Percentiles rank a stretch among this genome's conserved stretches.
phyloP scores from a whole-genome alignment of 2,888 invertebrate genomes.

The Stegophylla sp. region DNA sequence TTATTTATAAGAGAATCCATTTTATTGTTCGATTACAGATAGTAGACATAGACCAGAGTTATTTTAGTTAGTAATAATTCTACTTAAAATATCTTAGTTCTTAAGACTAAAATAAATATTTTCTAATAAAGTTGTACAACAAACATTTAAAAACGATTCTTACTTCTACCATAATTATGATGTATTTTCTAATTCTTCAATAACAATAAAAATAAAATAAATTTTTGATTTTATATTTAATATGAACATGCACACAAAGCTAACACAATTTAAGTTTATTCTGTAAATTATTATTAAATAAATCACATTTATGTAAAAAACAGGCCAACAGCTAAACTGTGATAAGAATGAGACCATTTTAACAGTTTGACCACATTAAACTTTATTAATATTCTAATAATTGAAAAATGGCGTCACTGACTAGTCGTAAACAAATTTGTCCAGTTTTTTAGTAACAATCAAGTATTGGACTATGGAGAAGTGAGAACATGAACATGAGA shows the following conservation, averaged over 20 bases:
- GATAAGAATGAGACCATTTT: constrained; percentile 13
- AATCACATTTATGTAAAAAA: constrained; percentile 19
- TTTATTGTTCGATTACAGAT: no score
- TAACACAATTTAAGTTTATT: neutral
- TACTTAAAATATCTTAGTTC: no score
- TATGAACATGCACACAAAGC: neutral
- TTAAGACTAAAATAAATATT: no score
- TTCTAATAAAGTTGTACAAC: no score
- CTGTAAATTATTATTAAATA: neutral
- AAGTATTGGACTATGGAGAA: no score
- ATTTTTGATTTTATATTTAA: neutral
- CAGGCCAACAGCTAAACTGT: neutral
- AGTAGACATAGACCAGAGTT: no score
- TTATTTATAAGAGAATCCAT: no score
- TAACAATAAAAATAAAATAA: neutral
- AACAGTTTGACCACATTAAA: constrained; percentile 28
- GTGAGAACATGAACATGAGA: no score
- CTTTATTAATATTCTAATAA: constrained; percentile 5
- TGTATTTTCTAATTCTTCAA: neutral
- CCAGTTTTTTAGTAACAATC: neutral
- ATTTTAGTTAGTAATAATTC: no score
- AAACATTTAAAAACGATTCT: neutral
- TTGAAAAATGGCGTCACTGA: neutral
- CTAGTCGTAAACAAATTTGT: constrained; percentile 38
- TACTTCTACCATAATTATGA: constrained; percentile 3